phyloP scores from a whole-genome alignment of 2,888 invertebrate genomes.

The Altica lythri region DNA sequence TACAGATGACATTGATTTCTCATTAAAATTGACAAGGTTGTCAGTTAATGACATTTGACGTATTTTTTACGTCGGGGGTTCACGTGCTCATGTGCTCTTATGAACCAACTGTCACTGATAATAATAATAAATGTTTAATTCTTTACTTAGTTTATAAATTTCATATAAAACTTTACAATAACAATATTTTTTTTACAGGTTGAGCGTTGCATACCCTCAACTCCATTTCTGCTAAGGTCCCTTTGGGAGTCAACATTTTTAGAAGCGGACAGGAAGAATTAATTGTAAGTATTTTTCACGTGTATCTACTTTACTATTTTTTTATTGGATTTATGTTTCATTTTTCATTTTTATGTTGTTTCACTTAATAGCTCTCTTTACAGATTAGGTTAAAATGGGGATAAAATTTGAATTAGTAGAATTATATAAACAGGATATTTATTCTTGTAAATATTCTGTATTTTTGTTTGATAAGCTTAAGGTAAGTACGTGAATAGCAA shows the following conservation, averaged over 20 bases:
- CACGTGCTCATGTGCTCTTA: no score
- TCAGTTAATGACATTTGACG: no score
- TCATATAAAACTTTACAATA: not conserved
- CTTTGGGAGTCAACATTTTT: constrained; percentile 59
- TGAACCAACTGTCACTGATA: no score
- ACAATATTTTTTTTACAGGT: constrained; percentile 54
- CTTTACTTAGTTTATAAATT: not conserved
- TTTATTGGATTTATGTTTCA: not conserved
- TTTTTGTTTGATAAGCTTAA: no score
- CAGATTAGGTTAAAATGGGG: no score
- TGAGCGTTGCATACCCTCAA: constrained; percentile 58
- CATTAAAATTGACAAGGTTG: no score
- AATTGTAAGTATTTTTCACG: constrained; percentile 43
- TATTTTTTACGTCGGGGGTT: no score
- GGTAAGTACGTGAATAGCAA: no score
- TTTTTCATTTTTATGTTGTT: not conserved
- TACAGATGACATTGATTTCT: no score
- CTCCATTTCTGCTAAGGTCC: constrained; percentile 57
- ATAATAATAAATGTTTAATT: not conserved
- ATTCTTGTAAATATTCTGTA: no score
- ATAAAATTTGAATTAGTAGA: constrained; percentile 5
- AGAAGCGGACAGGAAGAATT: constrained; percentile 49
- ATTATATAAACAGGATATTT: no score
- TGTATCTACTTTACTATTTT: not conserved
- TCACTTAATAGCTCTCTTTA: no score